Conservation (phyloP, 2,113 vertebrate species). For the Electrona antarctica region DNA sequence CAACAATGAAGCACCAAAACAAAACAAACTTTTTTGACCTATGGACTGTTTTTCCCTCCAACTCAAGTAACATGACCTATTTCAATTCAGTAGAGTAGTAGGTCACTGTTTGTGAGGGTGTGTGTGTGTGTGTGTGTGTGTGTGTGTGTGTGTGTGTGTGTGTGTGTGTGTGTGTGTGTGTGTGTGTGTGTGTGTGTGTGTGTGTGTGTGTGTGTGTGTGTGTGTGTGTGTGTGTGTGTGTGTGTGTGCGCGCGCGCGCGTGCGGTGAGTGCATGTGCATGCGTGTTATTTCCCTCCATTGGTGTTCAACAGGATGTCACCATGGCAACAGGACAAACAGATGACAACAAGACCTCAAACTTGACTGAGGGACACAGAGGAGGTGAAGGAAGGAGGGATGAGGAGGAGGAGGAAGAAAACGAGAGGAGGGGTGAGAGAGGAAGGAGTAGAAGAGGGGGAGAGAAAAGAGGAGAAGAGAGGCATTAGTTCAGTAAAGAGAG, state of each 20-base stretch:
- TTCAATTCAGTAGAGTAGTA: too few species aligned
- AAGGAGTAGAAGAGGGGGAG: background rate
- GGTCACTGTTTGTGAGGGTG: background rate
- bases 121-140: background rate
- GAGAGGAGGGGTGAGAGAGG: background rate
- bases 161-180: background rate
- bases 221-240: background rate
- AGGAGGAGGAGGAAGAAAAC: background rate
- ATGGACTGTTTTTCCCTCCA: too few species aligned
- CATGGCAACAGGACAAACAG: constrained; percentile 87
- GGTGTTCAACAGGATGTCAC: constrained; percentile 83
- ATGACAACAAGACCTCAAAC: constrained; percentile 84
- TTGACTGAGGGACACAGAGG: constrained; percentile 63
- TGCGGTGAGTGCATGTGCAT: background rate
- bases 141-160: background rate
- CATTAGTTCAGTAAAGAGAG: constrained; percentile 31
- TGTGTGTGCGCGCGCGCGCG: background rate
- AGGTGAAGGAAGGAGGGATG: constrained; percentile 22
- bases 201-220: background rate
- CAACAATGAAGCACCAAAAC: too few species aligned
- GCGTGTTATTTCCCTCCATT: constrained; percentile 72
- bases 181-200: background rate
- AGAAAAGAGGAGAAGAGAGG: constrained; percentile 13
- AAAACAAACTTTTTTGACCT: too few species aligned
- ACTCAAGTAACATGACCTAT: too few species aligned